Evolutionary conservation across 2,113 vertebrate species (phyloP).

Genomic region (Cettia cetti): DNA sequence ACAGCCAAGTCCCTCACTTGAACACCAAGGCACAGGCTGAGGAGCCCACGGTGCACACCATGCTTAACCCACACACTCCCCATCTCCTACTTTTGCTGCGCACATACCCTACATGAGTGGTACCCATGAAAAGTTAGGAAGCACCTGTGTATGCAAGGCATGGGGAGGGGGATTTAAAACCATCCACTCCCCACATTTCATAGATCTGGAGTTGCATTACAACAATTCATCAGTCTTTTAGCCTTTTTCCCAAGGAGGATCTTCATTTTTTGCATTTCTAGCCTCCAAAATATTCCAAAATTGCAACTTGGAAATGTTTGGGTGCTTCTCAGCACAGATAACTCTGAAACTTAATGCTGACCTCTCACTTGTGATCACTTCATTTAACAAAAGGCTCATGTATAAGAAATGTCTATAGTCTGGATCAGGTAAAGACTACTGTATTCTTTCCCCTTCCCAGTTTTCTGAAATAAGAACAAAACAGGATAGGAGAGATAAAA

Average conservation of each 20-base stretch:
- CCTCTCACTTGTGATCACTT: neutral
- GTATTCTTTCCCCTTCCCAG: neutral
- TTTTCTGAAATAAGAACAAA: neutral
- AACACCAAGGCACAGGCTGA: neutral
- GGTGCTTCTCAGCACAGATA: neutral
- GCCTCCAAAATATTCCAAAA: neutral
- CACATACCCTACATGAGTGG: rapidly evolving
- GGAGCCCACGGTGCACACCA: neutral
- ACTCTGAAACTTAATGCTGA: neutral
- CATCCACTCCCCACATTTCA: neutral
- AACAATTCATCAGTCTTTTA: neutral
- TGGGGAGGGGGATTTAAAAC: neutral
- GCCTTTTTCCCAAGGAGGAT: neutral
- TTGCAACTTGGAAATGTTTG: neutral
- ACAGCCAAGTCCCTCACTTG: neutral
- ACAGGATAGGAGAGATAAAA: neutral
- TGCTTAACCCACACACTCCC: neutral
- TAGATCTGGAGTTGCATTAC: neutral
- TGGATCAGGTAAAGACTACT: neutral
- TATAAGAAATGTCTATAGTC: neutral
- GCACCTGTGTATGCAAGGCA: neutral
- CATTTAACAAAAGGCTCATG: neutral
- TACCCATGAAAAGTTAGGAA: neutral
- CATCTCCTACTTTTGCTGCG: neutral
- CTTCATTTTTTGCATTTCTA: neutral